A percentile compares a stretch with the other conserved stretches of the same genome.
These are phyloP conservation scores for Atherix ibis DNA, from an alignment of 2,888 invertebrate genomes.

Conservation along the genomic window DNA sequence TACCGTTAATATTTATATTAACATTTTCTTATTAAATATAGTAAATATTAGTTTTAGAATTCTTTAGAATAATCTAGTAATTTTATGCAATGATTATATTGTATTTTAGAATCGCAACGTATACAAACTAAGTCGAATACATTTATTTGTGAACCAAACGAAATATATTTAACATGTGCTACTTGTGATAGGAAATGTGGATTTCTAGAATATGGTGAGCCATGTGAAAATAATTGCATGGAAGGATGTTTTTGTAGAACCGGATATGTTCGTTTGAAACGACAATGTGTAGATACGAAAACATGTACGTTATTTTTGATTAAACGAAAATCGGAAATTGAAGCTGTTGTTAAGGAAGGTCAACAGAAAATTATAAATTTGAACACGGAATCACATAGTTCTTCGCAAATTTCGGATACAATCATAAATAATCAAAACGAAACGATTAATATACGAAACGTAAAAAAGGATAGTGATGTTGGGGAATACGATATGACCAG, in stretches of 20 bases:
- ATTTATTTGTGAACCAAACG: constrained; percentile 6
- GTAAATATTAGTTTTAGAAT: too few species aligned
- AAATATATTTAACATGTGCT: constrained; percentile 4
- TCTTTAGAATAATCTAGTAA: too few species aligned
- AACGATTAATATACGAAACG: background rate
- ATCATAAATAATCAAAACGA: too few species aligned
- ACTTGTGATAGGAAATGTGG: constrained; percentile 5
- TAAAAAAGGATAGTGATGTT: background rate
- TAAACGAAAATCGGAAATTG: too few species aligned
- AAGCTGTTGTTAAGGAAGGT: too few species aligned
- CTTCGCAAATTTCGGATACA: too few species aligned
- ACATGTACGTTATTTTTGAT: constrained; percentile 2
- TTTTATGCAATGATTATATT: too few species aligned
- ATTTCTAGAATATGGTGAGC: background rate
- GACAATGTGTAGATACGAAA: constrained; percentile 1
- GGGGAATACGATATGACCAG: background rate
- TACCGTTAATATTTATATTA: too few species aligned
- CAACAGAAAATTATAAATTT: too few species aligned
- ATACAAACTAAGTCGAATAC: constrained; percentile 2
- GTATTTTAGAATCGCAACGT: too few species aligned
- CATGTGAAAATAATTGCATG: constrained; percentile 3
- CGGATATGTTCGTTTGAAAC: constrained; percentile 1
- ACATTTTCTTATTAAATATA: too few species aligned
- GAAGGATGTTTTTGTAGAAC: constrained; percentile 6
- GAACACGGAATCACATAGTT: too few species aligned